Conservation (phyloP, 2,888 invertebrate genomes). For the Idaea dimidiata region DNA sequence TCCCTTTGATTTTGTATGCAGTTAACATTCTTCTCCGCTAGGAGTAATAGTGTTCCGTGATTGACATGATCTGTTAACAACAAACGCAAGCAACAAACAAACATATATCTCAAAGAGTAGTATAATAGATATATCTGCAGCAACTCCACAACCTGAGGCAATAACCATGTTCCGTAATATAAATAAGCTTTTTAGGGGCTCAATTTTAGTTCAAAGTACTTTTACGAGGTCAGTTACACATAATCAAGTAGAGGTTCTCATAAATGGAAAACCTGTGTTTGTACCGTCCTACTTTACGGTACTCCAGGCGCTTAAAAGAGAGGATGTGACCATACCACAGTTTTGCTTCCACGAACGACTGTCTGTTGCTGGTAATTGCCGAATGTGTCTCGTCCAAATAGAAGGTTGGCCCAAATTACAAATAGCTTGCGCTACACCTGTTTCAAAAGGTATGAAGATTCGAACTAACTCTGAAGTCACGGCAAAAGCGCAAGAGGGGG, state of each 20-base stretch:
- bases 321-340: constrained; percentile 84
- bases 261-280: constrained; percentile 94
- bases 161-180: background rate
- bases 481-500: constrained; percentile 84
- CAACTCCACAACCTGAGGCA: background rate
- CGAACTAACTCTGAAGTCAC: constrained; percentile 96
- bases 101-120: no score
- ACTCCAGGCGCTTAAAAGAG: constrained; percentile 81
- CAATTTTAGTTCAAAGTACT: background rate
- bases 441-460: constrained; percentile 97
- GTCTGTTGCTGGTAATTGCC: constrained; percentile 98
- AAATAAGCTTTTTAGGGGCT: background rate
- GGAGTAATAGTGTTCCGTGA: no score
- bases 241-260: constrained; percentile 86
- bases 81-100: no score
- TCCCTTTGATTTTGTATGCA: no score
- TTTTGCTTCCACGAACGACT: constrained; percentile 99
- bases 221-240: background rate
- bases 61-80: no score
- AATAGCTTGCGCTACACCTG: constrained; percentile 99
- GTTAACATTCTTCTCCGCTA: no score
- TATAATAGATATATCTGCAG: background rate
- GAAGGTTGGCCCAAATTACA: constrained; percentile 98
- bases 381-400: constrained; percentile 99
- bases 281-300: constrained; percentile 98